These are phyloP conservation scores for Falco punctatus DNA, from an alignment of 2,113 vertebrate species.

Conservation along the genomic window DNA sequence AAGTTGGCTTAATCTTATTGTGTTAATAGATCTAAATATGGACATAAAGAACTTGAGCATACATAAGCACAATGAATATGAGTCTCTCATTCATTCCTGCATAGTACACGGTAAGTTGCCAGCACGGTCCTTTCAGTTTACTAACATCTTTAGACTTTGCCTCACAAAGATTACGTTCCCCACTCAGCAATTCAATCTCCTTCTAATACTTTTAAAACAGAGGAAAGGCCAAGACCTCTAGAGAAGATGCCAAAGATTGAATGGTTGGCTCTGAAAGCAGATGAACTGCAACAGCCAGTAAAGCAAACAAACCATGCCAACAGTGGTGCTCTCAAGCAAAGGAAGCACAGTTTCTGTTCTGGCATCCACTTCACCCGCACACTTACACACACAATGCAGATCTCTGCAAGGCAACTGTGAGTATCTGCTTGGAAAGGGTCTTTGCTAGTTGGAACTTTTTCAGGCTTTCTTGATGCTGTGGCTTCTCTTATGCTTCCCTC, in stretches of 20 bases:
- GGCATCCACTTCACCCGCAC: neutral
- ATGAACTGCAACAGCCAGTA: conserved; percentile 6
- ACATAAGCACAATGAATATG: conserved; percentile 45
- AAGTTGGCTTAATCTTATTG: conserved; percentile 31
- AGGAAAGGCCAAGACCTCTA: conserved; percentile 36
- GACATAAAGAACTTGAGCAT: conserved; percentile 41
- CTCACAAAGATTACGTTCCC: conserved; percentile 27
- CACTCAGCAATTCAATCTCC: conserved; percentile 38
- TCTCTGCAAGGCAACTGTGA: neutral
- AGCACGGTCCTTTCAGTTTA: conserved; percentile 30
- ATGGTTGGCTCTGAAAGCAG: conserved; percentile 39
- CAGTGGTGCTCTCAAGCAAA: conserved; percentile 12
- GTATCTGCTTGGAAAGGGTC: neutral
- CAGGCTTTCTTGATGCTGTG: neutral
- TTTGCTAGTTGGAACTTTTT: neutral
- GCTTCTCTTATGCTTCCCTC: neutral
- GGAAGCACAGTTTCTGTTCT: conserved; percentile 25
- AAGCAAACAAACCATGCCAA: conserved; percentile 42
- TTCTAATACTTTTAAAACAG: conserved; percentile 49
- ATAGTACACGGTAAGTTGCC: neutral
- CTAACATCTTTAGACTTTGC: conserved; percentile 41
- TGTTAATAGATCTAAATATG: conserved; percentile 51
- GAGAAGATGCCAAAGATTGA: conserved; percentile 46
- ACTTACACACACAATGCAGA: neutral
- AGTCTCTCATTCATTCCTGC: conserved; percentile 33